phyloP scores from a whole-genome alignment of 2,888 invertebrate genomes.

The Cephus spinipes region DNA sequence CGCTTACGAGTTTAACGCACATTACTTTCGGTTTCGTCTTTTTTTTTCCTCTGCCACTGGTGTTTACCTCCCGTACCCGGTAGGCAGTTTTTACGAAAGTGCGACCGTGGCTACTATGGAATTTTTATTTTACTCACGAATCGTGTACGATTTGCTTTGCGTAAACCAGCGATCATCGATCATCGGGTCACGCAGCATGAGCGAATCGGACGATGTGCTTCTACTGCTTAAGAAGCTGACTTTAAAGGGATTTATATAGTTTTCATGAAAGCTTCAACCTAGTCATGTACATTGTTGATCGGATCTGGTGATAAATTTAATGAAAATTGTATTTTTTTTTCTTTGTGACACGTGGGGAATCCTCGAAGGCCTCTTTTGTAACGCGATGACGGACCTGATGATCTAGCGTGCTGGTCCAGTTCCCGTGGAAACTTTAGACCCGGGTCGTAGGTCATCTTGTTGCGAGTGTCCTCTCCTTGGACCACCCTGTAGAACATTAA shows the following conservation, averaged over 20 bases:
- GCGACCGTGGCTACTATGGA: not conserved
- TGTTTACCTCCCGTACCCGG: not conserved
- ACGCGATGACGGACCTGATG: not conserved
- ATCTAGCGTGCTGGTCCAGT: not conserved
- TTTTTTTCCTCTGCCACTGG: not conserved
- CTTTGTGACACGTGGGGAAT: too few species aligned
- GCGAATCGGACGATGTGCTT: not conserved
- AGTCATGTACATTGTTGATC: too few species aligned
- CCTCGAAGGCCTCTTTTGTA: not conserved
- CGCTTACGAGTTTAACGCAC: not conserved
- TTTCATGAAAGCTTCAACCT: not conserved
- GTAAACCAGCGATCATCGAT: not conserved
- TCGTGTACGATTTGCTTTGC: not conserved
- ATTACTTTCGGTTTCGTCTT: not conserved
- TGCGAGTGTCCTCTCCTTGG: conserved; percentile 30
- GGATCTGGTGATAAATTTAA: too few species aligned
- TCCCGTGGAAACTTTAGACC: not conserved
- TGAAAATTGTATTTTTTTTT: too few species aligned
- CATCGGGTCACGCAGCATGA: not conserved
- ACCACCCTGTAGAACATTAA: conserved; percentile 57
- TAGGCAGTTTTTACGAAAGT: not conserved
- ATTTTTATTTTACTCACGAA: not conserved
- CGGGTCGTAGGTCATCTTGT: not conserved
- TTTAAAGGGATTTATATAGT: not conserved
- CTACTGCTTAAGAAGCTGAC: not conserved